Conservation (phyloP, 2,797 vertebrate genomes). For the Scleropages formosus region DNA sequence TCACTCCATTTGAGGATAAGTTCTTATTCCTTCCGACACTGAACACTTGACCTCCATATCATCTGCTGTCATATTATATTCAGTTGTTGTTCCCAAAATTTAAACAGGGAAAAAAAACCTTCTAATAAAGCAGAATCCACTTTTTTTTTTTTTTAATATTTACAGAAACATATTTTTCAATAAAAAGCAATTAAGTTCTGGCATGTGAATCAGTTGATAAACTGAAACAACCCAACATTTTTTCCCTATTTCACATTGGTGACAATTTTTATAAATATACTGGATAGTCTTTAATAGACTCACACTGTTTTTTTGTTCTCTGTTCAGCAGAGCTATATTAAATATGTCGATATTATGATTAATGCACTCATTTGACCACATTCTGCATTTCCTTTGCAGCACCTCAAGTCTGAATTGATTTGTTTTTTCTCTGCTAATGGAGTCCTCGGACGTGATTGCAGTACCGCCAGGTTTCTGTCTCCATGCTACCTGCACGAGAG, state of each 20-base stretch:
- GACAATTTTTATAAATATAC: slow-evolving; percentile 21
- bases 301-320: neutral
- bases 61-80: neutral
- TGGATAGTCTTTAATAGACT: neutral
- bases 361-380: slow-evolving; percentile 8
- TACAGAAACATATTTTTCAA: neutral
- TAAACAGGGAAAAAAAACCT: neutral
- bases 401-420: slow-evolving; percentile 17
- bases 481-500: neutral
- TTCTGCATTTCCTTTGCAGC: slow-evolving; percentile 7
- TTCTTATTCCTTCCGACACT: no score
- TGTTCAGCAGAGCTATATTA: slow-evolving; percentile 3
- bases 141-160: neutral
- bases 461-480: neutral
- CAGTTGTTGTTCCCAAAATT: neutral
- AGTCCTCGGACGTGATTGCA: slow-evolving; percentile 11
- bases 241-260: neutral
- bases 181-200: slow-evolving; percentile 22
- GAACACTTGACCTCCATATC: no score
- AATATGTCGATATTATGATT: slow-evolving; percentile 25
- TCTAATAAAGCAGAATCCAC: neutral
- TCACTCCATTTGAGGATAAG: no score
- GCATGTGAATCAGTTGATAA: neutral
- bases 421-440: slow-evolving; percentile 10
- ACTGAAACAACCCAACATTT: neutral